Base-by-base conservation (phyloP, 2,113 vertebrate species). In the Ciconia stormi region DNA sequence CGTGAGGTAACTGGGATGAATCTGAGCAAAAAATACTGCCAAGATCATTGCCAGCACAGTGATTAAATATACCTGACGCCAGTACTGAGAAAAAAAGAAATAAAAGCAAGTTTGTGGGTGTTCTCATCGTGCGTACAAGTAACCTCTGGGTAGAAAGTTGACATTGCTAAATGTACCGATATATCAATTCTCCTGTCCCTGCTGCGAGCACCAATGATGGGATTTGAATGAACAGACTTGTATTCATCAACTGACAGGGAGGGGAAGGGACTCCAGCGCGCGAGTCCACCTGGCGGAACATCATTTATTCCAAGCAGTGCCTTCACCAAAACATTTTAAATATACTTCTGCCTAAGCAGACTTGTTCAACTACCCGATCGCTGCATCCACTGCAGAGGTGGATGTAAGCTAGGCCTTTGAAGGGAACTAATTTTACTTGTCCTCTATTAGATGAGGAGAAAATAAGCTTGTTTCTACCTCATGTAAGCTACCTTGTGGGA, bases 1-100 rank as follows among this genome's bases (percentile, higher is more conserved):
- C 0, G 98, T 99, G 97, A 99, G 98, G 98, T 99, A 99, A 94
- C 93, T 99, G 70, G 99, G 99, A 53, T 99, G 99, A 77, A 99
- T 99, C 98, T 99, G 99, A 27, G 99, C 99, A 61, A 99, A 99
- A 97, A 99, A 99, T 27, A 99, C 98, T 9, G 99, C 99, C 97
- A 99, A 93, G 96, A 99, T 99, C 99, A 99, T 98, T 19, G 99
- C 99, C 69, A 99, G 98, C 79, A 99, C 99, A 9, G 98, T 99
- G 97, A 99, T 98, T 96, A 99, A 77, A 93, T 99, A 99, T 5
- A 99, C 98, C 95, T 99, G 99, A 29, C 99, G 98, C 99, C 99
- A 99, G 92, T 99, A 99, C 99, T 99, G 96, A 9, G 92, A 58
- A 8, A 74, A 63, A 79, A 77, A 82, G 65, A 91, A 82, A 69